Base-by-base conservation (phyloP, 2,113 vertebrate species). In the Acanthochromis polyacanthus region DNA sequence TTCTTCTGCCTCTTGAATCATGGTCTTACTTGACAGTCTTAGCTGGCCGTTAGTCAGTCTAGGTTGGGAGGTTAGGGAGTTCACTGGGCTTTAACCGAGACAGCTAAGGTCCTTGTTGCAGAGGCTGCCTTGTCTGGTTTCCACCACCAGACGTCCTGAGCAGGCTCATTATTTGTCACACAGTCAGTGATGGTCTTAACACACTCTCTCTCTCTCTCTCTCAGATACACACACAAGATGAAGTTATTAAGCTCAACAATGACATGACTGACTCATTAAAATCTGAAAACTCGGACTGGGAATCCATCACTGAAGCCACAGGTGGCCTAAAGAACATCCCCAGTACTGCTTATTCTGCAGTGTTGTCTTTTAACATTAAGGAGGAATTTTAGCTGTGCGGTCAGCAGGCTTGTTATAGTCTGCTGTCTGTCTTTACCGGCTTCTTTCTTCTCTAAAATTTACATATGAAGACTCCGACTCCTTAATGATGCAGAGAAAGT, bases 211-310 rank as follows among this genome's bases (percentile, higher is more conserved):
- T 28, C 48, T 78, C 25, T 51, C 30, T 30, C 30, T 30, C 30
- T 30, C 40, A 43, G 12, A 43, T 12, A 43, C 40, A 43, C 40
- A 43, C 12, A 43, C 40, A 43, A 73, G 62, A 74, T 68, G 4
- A 61, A 61, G 38, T 50, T 84, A 70, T 85, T 80, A 78, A 43
- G 75, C 25, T 75, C 8, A 3, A 73, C 62, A 53, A 71, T 65
- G 74, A 76, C 62, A 46, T 64, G 71, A 81, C 51, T 53, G 65
- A 81, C 72, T 84, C 72, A 91, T 80, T 89, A 79, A 88, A 84
- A 69, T 58, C 55, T 65, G 63, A 62, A 83, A 76, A 71, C 40
- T 57, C 53, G 53, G 59, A 57, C 65, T 65, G 32, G 46, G 69
- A 78, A 51, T 73, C 53, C 53, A 48, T 82, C 72, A 63, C 38